Evolutionary conservation across 1,140 invertebrate species (phyloP).

Genomic region (roundworm (Caenorhabditis elegans)): WBcel235 BX284604.4:1759501-1760000

Average conservation of each 20-base stretch:
- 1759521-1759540: too few species aligned
- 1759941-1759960: conserved; percentile 20
- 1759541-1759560: too few species aligned
- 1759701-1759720: neutral
- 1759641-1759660: too few species aligned
- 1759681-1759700: too few species aligned
- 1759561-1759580: too few species aligned
- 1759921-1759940: neutral
- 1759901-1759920: neutral
- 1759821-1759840: neutral
- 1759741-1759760: neutral
- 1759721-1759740: neutral
- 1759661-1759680: too few species aligned
- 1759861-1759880: neutral
- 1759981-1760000: too few species aligned
- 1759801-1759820: conserved; percentile 34
- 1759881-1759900: neutral
- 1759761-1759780: conserved; percentile 33
- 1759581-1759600: too few species aligned
- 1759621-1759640: too few species aligned
- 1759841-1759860: neutral
- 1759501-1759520: too few species aligned
- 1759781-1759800: conserved; percentile 43
- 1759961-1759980: too few species aligned
- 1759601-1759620: too few species aligned